Conservation (phyloP, 2,113 vertebrate species). For the Eretmochelys imbricata region DNA sequence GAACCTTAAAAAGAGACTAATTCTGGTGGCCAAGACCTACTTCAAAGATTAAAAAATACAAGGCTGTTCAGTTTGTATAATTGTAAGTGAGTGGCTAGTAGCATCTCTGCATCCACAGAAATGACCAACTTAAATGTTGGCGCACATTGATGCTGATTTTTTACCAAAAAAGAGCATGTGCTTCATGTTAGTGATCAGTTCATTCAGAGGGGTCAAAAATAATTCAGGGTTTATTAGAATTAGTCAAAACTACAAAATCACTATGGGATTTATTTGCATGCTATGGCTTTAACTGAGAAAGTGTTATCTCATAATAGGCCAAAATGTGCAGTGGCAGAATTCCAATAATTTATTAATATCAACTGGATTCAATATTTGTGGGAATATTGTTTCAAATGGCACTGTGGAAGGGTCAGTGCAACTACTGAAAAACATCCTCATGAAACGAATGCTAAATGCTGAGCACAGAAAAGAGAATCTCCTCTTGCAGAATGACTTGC, state of each 20-base stretch:
- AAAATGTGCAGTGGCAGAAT: neutral
- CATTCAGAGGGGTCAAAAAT: neutral
- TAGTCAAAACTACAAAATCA: neutral
- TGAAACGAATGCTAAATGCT: neutral
- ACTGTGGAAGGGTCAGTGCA: neutral
- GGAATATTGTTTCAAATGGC: neutral
- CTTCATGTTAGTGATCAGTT: neutral
- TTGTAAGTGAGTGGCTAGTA: neutral
- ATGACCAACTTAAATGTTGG: neutral
- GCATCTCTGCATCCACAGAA: neutral
- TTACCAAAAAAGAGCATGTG: neutral
- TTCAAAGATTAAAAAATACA: neutral
- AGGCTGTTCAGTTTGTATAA: neutral
- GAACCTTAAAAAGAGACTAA: neutral
- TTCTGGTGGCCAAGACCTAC: neutral
- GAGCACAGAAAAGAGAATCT: neutral
- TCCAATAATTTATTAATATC: neutral
- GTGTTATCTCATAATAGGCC: neutral
- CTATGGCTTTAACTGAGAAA: rapidly evolving
- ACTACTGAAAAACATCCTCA: neutral
- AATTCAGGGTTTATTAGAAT: neutral
- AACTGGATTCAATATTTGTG: neutral
- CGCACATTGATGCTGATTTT: neutral
- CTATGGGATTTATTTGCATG: neutral
- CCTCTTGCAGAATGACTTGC: neutral